Conservation (phyloP, 2,888 invertebrate species). For the Cheilosia scutellata region DNA sequence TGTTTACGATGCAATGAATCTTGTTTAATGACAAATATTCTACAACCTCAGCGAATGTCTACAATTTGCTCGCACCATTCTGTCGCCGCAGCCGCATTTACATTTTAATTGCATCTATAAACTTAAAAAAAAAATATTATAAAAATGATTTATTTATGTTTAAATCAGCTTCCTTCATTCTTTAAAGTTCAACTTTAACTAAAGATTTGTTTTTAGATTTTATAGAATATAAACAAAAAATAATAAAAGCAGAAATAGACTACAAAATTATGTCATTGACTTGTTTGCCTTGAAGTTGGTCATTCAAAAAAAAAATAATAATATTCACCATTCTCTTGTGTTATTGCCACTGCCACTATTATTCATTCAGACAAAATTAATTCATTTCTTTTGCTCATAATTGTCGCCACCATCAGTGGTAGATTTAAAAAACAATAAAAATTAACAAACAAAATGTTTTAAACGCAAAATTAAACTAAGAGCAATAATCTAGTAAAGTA, state of each 20-base stretch:
- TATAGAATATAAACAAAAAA: not conserved
- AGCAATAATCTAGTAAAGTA: not conserved
- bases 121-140: not conserved
- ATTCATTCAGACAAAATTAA: not conserved
- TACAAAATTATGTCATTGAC: slow-evolving; percentile 44
- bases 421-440: not conserved
- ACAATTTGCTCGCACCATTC: not conserved
- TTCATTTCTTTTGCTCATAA: not conserved
- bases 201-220: not conserved
- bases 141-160: not conserved
- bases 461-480: too few relatives aligned
- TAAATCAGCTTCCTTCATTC: not conserved
- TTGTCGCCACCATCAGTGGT: not conserved
- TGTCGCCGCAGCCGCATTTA: not conserved
- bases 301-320: slow-evolving; percentile 15
- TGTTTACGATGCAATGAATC: slow-evolving; percentile 5
- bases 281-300: slow-evolving; percentile 52
- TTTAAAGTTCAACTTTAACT: not conserved
- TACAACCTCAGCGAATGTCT: not conserved
- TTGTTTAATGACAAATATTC: not conserved
- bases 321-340: not conserved
- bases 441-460: not conserved
- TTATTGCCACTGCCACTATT: not conserved
- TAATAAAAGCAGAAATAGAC: slow-evolving; percentile 1
- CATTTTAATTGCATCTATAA: not conserved